Conservation (phyloP, 1,140 invertebrate species). For the Maconellicoccus hirsutus region DNA sequence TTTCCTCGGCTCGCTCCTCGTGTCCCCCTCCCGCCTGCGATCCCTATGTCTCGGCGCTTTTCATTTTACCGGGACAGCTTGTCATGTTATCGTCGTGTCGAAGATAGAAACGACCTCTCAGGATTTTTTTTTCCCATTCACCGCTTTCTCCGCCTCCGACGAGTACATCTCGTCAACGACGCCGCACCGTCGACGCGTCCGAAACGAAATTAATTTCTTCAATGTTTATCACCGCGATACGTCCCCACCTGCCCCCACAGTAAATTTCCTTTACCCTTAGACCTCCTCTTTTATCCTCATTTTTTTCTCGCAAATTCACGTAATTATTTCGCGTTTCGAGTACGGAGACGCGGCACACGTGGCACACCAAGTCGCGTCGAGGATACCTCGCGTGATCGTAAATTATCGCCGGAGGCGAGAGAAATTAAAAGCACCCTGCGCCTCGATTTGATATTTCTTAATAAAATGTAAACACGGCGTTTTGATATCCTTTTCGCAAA, state of each 20-base stretch:
- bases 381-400: too few species aligned
- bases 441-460: neutral
- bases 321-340: too few species aligned
- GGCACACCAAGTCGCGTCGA: too few species aligned
- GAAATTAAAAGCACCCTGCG: neutral
- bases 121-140: neutral
- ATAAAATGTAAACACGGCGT: neutral
- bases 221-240: conserved; percentile 14
- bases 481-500: conserved; percentile 7
- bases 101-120: neutral
- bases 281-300: too few species aligned
- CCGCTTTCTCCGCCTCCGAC: too few species aligned
- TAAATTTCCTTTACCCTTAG: too few species aligned
- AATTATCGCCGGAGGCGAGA: neutral
- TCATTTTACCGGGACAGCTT: conserved; percentile 19
- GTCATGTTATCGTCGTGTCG: conserved; percentile 19
- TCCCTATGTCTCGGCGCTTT: neutral
- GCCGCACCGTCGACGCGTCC: neutral
- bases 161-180: neutral
- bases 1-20: too few species aligned
- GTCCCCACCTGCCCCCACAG: too few species aligned
- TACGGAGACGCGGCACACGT: too few species aligned
- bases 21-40: too few species aligned
- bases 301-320: too few species aligned
- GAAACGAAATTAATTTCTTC: conserved; percentile 13